These are phyloP conservation scores for Gonocerus acuteangulatus DNA, from an alignment of 2,888 invertebrate species.

Conservation along the genomic window DNA sequence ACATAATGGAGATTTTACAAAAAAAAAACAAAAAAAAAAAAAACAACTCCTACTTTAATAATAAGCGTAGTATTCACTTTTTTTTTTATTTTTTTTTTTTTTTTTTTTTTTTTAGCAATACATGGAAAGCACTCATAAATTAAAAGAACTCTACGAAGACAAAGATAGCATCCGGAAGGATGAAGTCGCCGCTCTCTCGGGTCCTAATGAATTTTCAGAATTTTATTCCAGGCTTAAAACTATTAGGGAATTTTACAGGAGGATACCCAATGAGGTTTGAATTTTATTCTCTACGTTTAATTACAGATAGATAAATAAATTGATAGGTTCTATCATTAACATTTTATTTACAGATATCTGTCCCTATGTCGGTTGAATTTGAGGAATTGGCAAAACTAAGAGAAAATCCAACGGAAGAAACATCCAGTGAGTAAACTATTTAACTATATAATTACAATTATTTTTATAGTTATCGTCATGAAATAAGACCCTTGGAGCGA, in stretches of 20 bases:
- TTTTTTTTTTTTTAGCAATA: conserved; percentile 59
- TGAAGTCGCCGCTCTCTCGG: conserved; percentile 88
- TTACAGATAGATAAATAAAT: neutral
- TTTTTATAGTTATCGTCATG: conserved; percentile 16
- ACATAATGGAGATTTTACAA: too few relatives aligned
- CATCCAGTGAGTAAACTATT: conserved; percentile 47
- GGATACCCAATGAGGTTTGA: conserved; percentile 86
- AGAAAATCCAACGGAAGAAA: conserved; percentile 83
- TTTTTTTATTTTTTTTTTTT: too few relatives aligned
- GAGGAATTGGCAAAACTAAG: conserved; percentile 83
- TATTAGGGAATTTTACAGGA: conserved; percentile 92
- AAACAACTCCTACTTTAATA: too few relatives aligned
- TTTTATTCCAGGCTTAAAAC: conserved; percentile 89
- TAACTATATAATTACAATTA: too few relatives aligned
- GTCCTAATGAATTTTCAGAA: conserved; percentile 97
- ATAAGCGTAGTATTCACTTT: too few relatives aligned
- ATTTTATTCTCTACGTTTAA: neutral
- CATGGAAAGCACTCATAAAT: conserved; percentile 64
- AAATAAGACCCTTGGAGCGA: neutral
- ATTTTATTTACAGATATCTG: conserved; percentile 58
- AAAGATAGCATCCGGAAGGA: conserved; percentile 91
- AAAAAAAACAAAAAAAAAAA: too few relatives aligned
- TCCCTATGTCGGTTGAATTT: conserved; percentile 97
- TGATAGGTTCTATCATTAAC: neutral
- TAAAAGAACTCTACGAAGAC: conserved; percentile 92